phyloP scores from a whole-genome alignment of 1,140 invertebrate genomes.

The Platorchestia sp. region DNA sequence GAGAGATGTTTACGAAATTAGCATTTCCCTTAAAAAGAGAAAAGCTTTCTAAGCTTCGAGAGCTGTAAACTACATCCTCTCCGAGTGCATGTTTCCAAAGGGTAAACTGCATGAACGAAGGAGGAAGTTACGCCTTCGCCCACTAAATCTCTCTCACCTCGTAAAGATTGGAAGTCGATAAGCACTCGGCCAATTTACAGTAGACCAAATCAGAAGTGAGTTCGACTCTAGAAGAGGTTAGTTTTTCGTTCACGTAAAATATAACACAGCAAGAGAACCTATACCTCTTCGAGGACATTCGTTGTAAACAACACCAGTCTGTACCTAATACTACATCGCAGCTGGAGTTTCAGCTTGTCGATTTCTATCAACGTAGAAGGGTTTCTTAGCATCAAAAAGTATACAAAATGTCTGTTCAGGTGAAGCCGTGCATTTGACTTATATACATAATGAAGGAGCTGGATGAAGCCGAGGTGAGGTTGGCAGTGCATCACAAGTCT shows the following conservation, averaged over 20 bases:
- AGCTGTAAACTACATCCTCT: background rate
- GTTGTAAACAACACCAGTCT: background rate
- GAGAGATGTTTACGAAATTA: background rate
- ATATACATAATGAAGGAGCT: background rate
- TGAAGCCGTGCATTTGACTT: conserved; percentile 1
- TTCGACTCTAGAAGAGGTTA: conserved; percentile 15
- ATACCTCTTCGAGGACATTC: conserved; percentile 10
- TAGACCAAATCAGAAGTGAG: conserved; percentile 50
- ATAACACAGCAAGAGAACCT: background rate
- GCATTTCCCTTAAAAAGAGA: background rate
- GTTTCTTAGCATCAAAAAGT: background rate
- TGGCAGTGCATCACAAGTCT: conserved; percentile 12
- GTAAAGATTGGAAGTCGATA: conserved; percentile 53
- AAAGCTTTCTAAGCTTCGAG: background rate
- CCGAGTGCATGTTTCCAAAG: conserved; percentile 10
- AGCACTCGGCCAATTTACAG: conserved; percentile 52
- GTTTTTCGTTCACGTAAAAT: conserved; percentile 47
- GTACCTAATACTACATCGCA: background rate
- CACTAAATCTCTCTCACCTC: conserved; percentile 45
- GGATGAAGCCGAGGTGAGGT: background rate
- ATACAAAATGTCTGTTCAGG: background rate
- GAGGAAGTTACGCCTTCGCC: conserved; percentile 48
- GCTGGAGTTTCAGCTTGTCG: background rate
- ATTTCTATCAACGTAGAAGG: background rate
- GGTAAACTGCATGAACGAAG: background rate